phyloP scores from a whole-genome alignment of 2,113 vertebrate genomes.

The Piliocolobus tephrosceles region DNA sequence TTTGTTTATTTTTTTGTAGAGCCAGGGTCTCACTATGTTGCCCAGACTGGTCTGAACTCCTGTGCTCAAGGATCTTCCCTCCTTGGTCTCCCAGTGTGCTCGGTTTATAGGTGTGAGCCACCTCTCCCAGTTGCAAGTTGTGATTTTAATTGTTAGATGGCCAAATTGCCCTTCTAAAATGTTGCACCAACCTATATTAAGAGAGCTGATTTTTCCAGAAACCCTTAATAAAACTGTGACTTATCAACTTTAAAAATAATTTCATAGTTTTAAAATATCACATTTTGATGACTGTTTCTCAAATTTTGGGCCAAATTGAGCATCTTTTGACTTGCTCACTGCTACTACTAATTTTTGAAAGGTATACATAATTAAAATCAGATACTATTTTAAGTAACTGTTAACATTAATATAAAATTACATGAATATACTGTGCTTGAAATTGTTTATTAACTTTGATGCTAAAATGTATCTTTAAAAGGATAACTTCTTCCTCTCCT shows the following conservation, averaged over 20 bases:
- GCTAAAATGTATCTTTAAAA: neutral
- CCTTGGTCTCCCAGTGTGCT: too few relatives aligned
- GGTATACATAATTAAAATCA: neutral
- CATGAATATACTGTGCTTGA: neutral
- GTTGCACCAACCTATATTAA: neutral
- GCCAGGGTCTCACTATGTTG: too few relatives aligned
- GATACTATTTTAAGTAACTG: neutral
- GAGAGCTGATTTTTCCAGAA: neutral
- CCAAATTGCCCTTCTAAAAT: slow-evolving; percentile 5
- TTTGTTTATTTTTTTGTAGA: too few relatives aligned
- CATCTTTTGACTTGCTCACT: neutral
- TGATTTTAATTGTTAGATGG: neutral
- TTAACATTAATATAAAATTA: neutral
- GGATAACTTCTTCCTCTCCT: neutral
- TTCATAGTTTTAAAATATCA: neutral
- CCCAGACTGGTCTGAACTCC: too few relatives aligned
- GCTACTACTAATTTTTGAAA: neutral
- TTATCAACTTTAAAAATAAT: slow-evolving; percentile 1
- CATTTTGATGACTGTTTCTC: neutral
- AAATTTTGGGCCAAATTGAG: neutral
- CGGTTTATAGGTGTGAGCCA: too few relatives aligned
- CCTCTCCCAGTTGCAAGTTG: too few relatives aligned
- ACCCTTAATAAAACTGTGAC: neutral
- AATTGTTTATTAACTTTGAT: slow-evolving; percentile 21
- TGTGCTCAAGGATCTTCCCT: too few relatives aligned